Evolutionary conservation across 2,113 vertebrate genomes (phyloP), one percentile per base, ranked within the genome.

Genomic region (Cryptomyrus ogoouensis): DNA sequence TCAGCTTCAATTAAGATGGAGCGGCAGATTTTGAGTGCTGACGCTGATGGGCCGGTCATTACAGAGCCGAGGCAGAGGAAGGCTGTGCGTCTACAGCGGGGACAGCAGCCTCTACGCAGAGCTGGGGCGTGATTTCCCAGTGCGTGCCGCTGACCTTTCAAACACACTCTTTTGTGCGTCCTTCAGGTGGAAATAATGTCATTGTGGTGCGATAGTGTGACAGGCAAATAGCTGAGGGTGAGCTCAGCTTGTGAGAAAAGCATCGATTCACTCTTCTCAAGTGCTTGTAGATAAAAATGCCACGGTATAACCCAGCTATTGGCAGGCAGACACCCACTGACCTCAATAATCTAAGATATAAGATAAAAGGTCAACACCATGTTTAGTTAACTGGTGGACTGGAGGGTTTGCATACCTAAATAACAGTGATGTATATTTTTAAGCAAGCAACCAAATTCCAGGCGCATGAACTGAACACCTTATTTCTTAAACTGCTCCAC

Each of bases 1-100:
- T 90, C 90, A 91, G 80, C 52, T 53, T 47, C 88, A 89, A 53
- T 89, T 47, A 89, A 52, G 47, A 89, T 53, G 50, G 74, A 83
- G 17, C 10, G 88, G 56, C 88, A 49, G 88, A 3, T 56, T 17
- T 21, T 66, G 42, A 9, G 7, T 21, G 17, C 19, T 27, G 24
- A 9, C 3, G 35, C 21, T 39, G 87, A 46, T 24, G 87, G 87
- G 88, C 19, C 74, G 17, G 49, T 83, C 31, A 44, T 56, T 56
- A 39, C 8, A 13, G 42, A 58, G 5, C n/a, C 8, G n/a, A 27
- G 62, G 62, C 27, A 89, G 46, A 49, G 62, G 12, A 3, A 7
- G 17, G 15, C 58, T 70, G n/a, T 24, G 15, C 42, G 2, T 88
- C 17, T 88, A 15, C 39, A 8, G 27, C 5, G 2, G 84, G 12